Conservation (phyloP, 2,888 invertebrate species). For the Aspidiotus destructor region DNA sequence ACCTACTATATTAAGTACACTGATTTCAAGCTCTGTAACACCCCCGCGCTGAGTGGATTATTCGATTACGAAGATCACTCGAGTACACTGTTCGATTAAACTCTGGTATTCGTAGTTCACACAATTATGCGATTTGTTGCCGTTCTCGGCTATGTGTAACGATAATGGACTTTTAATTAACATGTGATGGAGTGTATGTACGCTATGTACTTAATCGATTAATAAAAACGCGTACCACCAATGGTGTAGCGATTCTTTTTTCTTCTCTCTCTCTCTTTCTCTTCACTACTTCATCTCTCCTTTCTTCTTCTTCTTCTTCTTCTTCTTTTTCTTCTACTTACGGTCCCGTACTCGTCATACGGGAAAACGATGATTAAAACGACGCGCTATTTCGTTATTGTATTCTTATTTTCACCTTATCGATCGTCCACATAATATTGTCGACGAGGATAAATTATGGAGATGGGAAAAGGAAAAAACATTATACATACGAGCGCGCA, state of each 20-base stretch:
- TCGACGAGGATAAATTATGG: too few species aligned
- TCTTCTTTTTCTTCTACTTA: background rate
- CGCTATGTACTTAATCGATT: background rate
- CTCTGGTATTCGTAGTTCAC: too few species aligned
- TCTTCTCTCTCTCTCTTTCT: too few species aligned
- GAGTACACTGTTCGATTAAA: background rate
- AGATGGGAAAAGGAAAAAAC: too few species aligned
- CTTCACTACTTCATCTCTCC: too few species aligned
- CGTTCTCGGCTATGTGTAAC: background rate
- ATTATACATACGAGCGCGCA: too few species aligned
- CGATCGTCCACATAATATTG: too few species aligned
- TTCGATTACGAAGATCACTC: background rate
- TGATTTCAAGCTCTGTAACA: background rate
- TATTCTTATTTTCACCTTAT: too few species aligned
- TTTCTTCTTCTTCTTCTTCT: background rate
- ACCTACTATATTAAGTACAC: background rate
- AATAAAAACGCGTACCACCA: background rate
- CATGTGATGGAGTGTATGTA: background rate
- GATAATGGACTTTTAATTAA: constrained; percentile 19
- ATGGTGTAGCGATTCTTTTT: background rate
- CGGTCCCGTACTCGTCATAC: background rate
- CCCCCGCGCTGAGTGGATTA: background rate
- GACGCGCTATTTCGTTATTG: too few species aligned
- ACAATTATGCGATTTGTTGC: too few species aligned
- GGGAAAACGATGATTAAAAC: background rate